Conservation (phyloP, 2,797 vertebrate genomes). For the Atherinosoma microstoma region DNA sequence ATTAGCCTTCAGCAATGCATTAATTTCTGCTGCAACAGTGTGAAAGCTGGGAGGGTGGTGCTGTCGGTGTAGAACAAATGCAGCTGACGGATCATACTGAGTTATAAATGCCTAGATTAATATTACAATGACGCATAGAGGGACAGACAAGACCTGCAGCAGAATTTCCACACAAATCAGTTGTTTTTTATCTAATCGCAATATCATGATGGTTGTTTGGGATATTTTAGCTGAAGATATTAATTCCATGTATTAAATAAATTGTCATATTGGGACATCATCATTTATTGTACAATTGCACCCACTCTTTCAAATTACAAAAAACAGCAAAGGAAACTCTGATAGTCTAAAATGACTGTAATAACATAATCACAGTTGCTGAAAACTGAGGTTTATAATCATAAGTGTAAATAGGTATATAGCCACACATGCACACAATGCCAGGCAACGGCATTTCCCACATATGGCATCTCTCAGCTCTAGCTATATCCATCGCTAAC, state of each 20-base stretch:
- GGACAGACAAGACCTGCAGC: neutral
- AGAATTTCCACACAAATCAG: constrained; percentile 1
- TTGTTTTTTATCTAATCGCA: constrained; percentile 11
- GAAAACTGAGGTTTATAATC: neutral
- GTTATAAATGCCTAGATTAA: constrained; percentile 36
- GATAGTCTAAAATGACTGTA: constrained; percentile 17
- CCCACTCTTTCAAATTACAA: neutral
- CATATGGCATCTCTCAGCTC: constrained; percentile 10
- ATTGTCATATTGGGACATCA: neutral
- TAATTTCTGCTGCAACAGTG: constrained; percentile 61
- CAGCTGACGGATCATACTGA: constrained; percentile 22
- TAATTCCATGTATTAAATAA: neutral
- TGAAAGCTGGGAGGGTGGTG: constrained; percentile 42
- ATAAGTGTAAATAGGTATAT: too few species aligned
- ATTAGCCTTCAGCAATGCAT: constrained; percentile 79
- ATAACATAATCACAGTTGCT: constrained; percentile 22
- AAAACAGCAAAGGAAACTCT: neutral
- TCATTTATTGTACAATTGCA: neutral
- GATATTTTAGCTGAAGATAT: neutral
- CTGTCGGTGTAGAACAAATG: constrained; percentile 22
- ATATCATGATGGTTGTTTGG: neutral
- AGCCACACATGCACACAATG: constrained; percentile 15
- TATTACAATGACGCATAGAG: constrained; percentile 8
- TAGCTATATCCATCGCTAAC: constrained; percentile 29
- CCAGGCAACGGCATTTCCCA: constrained; percentile 9